These are phyloP conservation scores for Heliconius hermathena DNA, from an alignment of 1,140 invertebrate species.

Conservation along the genomic window DNA sequence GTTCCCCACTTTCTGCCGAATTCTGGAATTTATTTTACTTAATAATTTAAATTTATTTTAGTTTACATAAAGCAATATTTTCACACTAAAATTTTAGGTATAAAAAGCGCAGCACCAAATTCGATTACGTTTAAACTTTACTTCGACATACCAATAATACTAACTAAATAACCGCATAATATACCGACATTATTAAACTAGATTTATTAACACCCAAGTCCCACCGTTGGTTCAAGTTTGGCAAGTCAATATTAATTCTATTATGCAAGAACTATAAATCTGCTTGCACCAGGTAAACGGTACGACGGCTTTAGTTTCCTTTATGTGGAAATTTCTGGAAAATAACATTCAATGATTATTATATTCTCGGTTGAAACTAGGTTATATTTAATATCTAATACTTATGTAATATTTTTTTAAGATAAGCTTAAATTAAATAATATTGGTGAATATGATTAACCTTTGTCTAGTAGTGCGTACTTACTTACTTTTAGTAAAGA, in stretches of 20 bases:
- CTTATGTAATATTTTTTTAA: not conserved
- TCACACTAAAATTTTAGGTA: too few species aligned
- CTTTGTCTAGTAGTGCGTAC: too few species aligned
- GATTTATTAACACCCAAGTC: slow-evolving; percentile 9
- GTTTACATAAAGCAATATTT: too few species aligned
- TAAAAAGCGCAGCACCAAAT: too few species aligned
- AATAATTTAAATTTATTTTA: too few species aligned
- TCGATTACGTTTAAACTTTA: not conserved
- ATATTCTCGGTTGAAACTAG: not conserved
- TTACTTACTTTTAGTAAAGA: too few species aligned
- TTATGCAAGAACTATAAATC: slow-evolving; percentile 20
- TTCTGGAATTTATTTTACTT: too few species aligned
- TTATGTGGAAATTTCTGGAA: not conserved
- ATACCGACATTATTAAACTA: not conserved
- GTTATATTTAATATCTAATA: not conserved
- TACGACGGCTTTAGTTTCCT: slow-evolving; percentile 8
- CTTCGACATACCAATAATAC: not conserved
- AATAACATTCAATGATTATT: not conserved
- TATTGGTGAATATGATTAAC: too few species aligned
- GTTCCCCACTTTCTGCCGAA: too few species aligned
- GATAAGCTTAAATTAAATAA: not conserved
- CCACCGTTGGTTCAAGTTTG: not conserved
- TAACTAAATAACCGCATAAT: not conserved
- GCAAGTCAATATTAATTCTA: slow-evolving; percentile 20
- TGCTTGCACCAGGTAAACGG: slow-evolving; percentile 12